phyloP scores from a whole-genome alignment of 2,113 vertebrate genomes.

The Trematomus loennbergii region DNA sequence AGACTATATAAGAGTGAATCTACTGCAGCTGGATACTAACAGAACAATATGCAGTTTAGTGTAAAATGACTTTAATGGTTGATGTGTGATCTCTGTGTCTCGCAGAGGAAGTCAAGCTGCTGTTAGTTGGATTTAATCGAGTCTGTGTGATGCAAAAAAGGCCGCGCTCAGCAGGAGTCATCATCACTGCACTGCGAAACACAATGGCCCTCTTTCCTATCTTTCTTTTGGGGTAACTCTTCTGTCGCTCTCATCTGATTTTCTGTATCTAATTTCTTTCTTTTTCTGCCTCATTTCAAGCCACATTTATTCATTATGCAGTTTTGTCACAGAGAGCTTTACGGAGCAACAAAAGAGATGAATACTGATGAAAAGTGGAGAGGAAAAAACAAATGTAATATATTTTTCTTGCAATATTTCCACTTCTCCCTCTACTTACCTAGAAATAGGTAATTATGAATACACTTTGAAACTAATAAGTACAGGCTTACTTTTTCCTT shows the following conservation, averaged over 20 bases:
- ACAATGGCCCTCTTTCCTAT: neutral
- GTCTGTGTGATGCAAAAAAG: slow-evolving; percentile 12
- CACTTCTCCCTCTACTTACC: neutral
- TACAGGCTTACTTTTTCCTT: neutral
- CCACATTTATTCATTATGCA: slow-evolving; percentile 18
- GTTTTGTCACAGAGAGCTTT: slow-evolving; percentile 11
- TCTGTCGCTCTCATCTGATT: neutral
- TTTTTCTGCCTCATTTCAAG: slow-evolving; percentile 3
- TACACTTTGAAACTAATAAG: neutral
- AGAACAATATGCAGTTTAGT: neutral
- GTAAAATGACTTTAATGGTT: neutral
- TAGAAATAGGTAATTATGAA: neutral
- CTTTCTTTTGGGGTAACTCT: too few relatives aligned
- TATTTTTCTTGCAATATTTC: neutral
- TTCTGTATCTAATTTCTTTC: neutral
- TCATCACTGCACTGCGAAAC: neutral
- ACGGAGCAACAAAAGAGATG: neutral
- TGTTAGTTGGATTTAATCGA: slow-evolving; percentile 6
- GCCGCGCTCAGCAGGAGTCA: neutral
- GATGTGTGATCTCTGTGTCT: slow-evolving; percentile 17
- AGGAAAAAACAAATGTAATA: neutral
- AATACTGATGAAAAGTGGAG: slow-evolving; percentile 1
- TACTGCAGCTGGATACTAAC: slow-evolving; percentile 5
- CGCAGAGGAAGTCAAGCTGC: slow-evolving; percentile 15
- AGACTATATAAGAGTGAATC: neutral